These are phyloP conservation scores for Nycticryphes semicollaris DNA, from an alignment of 2,113 vertebrate species.

Conservation along the genomic window DNA sequence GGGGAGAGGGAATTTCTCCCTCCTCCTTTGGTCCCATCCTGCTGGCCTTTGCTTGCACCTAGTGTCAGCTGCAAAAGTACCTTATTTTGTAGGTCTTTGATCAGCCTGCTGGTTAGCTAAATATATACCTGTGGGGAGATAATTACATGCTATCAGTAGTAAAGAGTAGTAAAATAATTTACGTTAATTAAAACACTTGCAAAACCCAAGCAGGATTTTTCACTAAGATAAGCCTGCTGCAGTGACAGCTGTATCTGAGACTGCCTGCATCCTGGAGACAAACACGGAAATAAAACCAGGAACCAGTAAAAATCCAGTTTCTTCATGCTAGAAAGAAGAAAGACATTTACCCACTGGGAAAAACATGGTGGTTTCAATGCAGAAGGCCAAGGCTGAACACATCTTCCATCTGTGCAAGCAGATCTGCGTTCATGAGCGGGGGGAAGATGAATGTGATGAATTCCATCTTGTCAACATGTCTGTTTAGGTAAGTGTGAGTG, in stretches of 20 bases:
- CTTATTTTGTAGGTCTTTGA: constrained; percentile 34
- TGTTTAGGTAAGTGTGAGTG: background rate
- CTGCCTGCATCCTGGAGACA: background rate
- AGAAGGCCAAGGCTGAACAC: background rate
- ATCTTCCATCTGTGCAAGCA: background rate
- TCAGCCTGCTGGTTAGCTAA: constrained; percentile 52
- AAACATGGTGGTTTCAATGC: background rate
- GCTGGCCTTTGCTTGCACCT: background rate
- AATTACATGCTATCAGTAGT: constrained; percentile 60
- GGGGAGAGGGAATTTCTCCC: background rate
- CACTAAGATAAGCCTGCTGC: background rate
- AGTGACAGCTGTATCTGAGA: background rate
- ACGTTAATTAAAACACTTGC: constrained; percentile 47
- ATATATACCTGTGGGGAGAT: constrained; percentile 62
- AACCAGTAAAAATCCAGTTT: background rate
- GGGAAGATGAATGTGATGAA: background rate
- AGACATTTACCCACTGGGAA: background rate
- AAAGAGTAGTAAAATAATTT: constrained; percentile 59
- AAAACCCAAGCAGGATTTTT: constrained; percentile 47
- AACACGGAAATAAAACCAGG: background rate
- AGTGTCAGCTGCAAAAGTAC: background rate
- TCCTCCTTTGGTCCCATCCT: background rate
- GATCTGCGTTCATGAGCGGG: background rate
- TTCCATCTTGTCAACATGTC: background rate
- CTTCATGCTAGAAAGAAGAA: background rate